Conservation (phyloP, 2,113 vertebrate species). For the Gavia stellata region DNA sequence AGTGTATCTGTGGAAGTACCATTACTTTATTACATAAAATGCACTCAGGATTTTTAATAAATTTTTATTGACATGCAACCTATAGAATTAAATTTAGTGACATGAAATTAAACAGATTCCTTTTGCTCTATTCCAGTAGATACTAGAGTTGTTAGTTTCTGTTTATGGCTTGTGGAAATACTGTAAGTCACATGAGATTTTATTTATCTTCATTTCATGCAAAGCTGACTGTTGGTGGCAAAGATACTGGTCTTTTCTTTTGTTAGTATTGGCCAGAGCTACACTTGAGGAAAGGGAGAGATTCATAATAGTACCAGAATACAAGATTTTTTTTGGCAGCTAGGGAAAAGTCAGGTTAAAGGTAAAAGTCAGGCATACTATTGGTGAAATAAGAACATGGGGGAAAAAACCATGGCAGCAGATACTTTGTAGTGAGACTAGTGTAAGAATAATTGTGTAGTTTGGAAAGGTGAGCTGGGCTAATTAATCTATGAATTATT, state of each 20-base stretch:
- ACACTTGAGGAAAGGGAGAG: neutral
- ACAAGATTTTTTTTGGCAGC: neutral
- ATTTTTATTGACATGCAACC: neutral
- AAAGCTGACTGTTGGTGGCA: neutral
- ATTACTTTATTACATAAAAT: neutral
- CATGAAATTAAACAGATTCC: neutral
- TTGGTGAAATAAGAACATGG: neutral
- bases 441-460: neutral
- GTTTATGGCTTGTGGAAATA: neutral
- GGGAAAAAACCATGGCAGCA: neutral
- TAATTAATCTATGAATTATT: neutral
- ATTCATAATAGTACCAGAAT: neutral
- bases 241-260: neutral
- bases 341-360: neutral
- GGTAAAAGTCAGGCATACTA: neutral
- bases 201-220: neutral
- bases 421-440: neutral
- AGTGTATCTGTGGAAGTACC: neutral
- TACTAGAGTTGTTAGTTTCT: neutral
- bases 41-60: neutral
- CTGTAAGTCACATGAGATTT: neutral
- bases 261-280: neutral
- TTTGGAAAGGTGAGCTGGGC: neutral
- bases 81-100: neutral
- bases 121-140: neutral